phyloP scores from a whole-genome alignment of 2,888 invertebrate species.

The Trachelus iudaicus region DNA sequence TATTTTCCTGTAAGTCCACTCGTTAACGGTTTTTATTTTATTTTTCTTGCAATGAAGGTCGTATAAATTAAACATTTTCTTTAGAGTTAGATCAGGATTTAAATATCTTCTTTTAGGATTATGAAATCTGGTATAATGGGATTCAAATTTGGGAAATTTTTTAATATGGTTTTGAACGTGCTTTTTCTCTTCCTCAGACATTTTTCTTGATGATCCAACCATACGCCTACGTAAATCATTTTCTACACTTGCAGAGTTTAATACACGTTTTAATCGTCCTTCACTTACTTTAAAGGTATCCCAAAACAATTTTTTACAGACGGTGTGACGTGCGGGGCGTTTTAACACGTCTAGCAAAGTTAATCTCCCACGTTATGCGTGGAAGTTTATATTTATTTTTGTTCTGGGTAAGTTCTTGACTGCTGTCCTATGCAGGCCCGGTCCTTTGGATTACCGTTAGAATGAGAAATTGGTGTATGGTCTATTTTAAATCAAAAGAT shows the following conservation, averaged over 20 bases:
- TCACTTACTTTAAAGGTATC: slow-evolving; percentile 27
- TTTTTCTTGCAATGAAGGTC: slow-evolving; percentile 13
- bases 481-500: no score
- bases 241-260: slow-evolving; percentile 26
- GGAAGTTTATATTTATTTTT: no score
- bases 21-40: slow-evolving; percentile 14
- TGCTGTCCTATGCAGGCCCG: no score
- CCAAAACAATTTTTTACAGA: slow-evolving; percentile 28
- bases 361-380: no score
- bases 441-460: no score
- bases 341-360: no score
- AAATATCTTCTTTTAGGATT: slow-evolving; percentile 38
- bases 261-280: slow-evolving; percentile 27
- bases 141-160: slow-evolving; percentile 36
- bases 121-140: slow-evolving; percentile 37
- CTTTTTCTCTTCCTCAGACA: slow-evolving; percentile 19
- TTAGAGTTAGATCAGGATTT: slow-evolving; percentile 36
- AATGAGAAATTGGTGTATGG: no score
- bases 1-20: slow-evolving; percentile 7
- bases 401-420: no score
- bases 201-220: slow-evolving; percentile 27
- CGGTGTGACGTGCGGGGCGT: no score
- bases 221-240: slow-evolving; percentile 30
- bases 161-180: slow-evolving; percentile 29
- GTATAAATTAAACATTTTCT: slow-evolving; percentile 37